Conservation (phyloP, 2,113 vertebrate genomes). For the Gracilinanus agilis region DNA sequence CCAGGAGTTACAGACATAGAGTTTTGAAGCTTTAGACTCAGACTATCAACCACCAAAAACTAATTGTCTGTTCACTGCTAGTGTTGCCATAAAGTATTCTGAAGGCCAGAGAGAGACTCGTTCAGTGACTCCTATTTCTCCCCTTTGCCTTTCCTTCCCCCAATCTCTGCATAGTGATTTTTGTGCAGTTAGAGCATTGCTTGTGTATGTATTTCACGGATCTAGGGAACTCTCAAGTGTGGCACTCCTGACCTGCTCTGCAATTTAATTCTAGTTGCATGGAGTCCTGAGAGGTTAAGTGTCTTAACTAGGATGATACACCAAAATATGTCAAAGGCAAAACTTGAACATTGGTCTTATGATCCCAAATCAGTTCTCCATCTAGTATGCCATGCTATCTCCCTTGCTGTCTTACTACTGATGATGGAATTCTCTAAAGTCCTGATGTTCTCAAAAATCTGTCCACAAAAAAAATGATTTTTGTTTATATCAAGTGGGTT, state of each 20-base stretch:
- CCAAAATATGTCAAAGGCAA: not conserved
- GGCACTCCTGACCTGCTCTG: not conserved
- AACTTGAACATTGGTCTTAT: not conserved
- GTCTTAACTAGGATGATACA: not conserved
- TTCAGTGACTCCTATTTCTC: not conserved
- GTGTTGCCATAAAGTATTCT: too few relatives aligned
- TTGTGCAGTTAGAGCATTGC: not conserved
- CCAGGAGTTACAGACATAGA: not conserved
- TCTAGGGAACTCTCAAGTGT: not conserved
- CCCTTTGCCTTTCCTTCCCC: not conserved
- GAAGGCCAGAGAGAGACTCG: too few relatives aligned
- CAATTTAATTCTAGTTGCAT: not conserved
- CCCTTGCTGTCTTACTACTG: not conserved
- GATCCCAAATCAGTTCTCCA: not conserved
- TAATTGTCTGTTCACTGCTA: too few relatives aligned
- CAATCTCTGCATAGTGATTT: not conserved
- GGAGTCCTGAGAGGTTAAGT: not conserved
- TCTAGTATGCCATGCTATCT: not conserved
- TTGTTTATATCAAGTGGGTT: not conserved
- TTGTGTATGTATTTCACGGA: not conserved
- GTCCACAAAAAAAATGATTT: not conserved
- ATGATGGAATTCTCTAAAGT: not conserved
- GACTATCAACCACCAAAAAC: too few relatives aligned
- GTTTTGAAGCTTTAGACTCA: too few relatives aligned
- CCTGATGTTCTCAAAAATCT: not conserved